These are phyloP conservation scores for Drosophila maculinotata DNA, from an alignment of 2,888 invertebrate species.

Conservation along the genomic window DNA sequence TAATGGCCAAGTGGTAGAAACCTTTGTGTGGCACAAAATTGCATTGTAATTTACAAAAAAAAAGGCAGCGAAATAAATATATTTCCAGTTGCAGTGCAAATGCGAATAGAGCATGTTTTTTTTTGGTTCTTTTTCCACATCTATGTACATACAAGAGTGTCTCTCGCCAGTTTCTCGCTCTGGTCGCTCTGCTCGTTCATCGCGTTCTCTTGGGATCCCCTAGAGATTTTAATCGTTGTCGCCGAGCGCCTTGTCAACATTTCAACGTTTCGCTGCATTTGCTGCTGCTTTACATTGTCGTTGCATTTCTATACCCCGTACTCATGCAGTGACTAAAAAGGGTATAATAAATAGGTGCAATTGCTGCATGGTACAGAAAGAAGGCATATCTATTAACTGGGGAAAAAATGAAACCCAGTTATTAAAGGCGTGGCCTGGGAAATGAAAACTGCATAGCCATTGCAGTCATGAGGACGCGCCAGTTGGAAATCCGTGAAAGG, in stretches of 20 bases:
- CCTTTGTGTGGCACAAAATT: conserved; percentile 78
- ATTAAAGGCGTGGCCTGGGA: not conserved
- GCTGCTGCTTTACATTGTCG: conserved; percentile 81
- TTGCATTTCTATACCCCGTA: conserved; percentile 56
- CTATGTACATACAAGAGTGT: conserved; percentile 31
- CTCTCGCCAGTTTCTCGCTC: conserved; percentile 23
- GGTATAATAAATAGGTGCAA: not conserved
- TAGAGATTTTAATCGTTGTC: conserved; percentile 80
- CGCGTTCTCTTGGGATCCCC: conserved; percentile 67
- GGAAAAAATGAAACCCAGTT: not conserved
- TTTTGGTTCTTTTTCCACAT: conserved; percentile 20
- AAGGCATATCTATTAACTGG: not conserved
- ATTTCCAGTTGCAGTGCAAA: conserved; percentile 38
- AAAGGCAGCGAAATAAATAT: conserved; percentile 15
- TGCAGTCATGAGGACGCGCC: too few relatives aligned
- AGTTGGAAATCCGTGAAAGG: too few relatives aligned
- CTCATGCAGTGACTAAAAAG: not conserved
- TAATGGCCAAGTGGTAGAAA: conserved; percentile 66
- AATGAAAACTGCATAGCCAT: too few relatives aligned
- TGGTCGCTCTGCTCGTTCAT: conserved; percentile 31
- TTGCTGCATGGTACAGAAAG: not conserved
- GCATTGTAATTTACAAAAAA: conserved; percentile 78
- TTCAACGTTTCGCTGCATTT: conserved; percentile 62
- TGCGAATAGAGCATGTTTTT: conserved; percentile 36
- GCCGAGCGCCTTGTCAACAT: conserved; percentile 78